These are phyloP conservation scores for Apus apus DNA, from an alignment of 2,113 vertebrate genomes.

Conservation along the genomic window DNA sequence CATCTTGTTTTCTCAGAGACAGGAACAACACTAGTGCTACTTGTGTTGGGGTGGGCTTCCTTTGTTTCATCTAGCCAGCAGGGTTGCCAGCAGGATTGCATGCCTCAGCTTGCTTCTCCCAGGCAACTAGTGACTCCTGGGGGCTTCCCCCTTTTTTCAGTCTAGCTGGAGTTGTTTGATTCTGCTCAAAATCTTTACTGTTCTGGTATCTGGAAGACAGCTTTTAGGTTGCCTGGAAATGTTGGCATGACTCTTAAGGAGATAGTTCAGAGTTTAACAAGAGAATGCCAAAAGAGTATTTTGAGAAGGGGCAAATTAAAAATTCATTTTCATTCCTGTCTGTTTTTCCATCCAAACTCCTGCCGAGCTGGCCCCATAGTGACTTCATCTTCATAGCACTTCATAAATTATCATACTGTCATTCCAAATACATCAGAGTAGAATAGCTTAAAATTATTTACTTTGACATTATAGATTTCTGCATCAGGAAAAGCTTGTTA, in stretches of 20 bases:
- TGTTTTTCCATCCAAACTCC: not conserved
- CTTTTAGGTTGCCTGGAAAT: not conserved
- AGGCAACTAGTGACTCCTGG: no score
- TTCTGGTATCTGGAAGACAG: not conserved
- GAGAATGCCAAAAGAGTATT: not conserved
- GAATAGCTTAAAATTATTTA: not conserved
- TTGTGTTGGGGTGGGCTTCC: not conserved
- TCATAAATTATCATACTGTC: not conserved
- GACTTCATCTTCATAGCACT: not conserved
- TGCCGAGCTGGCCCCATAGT: not conserved
- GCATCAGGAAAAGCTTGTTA: not conserved
- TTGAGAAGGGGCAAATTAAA: not conserved
- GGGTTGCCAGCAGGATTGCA: not conserved
- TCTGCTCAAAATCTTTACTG: not conserved
- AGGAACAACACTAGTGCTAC: not conserved
- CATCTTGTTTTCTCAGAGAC: not conserved
- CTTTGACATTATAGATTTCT: not conserved
- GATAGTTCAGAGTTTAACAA: not conserved
- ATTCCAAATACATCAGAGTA: not conserved
- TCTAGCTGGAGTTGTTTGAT: not conserved
- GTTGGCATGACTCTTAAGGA: not conserved
- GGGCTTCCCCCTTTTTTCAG: accelerated
- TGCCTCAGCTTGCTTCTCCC: not conserved
- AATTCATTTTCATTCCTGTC: not conserved
- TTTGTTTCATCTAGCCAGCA: not conserved